phyloP scores from a whole-genome alignment of 2,888 invertebrate genomes.

The Harpagoxenus sublaevis region DNA sequence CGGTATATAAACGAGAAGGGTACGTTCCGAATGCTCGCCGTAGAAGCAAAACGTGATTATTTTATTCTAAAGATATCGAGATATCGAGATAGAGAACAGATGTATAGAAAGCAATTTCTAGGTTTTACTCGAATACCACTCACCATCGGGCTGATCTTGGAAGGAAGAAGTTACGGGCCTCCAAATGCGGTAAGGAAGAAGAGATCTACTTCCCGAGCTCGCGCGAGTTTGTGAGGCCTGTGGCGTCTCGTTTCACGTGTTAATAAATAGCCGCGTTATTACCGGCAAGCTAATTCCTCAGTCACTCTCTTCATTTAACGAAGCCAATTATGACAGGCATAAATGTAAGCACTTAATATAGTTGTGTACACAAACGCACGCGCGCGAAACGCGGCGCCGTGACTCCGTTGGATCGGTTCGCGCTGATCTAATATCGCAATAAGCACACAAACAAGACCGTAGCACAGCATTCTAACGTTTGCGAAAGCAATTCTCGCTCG shows the following conservation, averaged over 20 bases:
- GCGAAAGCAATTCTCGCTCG: constrained; percentile 37
- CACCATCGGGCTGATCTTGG: constrained; percentile 16
- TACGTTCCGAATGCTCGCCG: neutral
- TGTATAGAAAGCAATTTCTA: neutral
- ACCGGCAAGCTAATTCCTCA: constrained; percentile 85
- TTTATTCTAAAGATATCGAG: neutral
- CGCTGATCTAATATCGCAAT: constrained; percentile 46
- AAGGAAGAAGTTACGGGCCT: neutral
- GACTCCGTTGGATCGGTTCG: constrained; percentile 20
- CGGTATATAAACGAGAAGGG: neutral
- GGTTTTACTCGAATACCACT: constrained; percentile 15
- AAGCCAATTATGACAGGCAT: constrained; percentile 85
- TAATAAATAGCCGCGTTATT: constrained; percentile 85
- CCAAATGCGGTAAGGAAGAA: constrained; percentile 25
- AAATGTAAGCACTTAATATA: constrained; percentile 85
- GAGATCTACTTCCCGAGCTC: constrained; percentile 44
- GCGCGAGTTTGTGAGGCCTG: constrained; percentile 57
- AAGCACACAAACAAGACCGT: constrained; percentile 10
- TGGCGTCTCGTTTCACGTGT: constrained; percentile 82
- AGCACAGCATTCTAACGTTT: neutral
- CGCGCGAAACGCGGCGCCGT: constrained; percentile 68
- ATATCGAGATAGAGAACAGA: neutral
- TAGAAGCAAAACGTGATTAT: neutral
- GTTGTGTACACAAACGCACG: constrained; percentile 82
- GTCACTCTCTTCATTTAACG: constrained; percentile 85